Conservation (phyloP, 2,113 vertebrate genomes). For the Prunella fulvescens region DNA sequence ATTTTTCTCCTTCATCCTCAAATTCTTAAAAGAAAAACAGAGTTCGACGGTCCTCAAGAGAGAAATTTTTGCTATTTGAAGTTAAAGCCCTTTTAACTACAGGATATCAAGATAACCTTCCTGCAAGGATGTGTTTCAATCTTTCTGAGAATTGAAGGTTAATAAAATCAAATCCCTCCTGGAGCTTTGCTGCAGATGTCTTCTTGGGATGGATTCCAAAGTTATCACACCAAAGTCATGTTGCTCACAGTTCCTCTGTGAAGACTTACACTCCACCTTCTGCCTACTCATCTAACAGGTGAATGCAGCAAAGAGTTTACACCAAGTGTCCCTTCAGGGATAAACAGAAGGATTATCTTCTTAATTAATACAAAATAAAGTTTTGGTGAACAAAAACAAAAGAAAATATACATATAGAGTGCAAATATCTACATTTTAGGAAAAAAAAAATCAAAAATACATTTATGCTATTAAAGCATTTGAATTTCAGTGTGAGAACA, state of each 20-base stretch:
- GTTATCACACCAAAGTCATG: not conserved
- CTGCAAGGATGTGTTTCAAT: not conserved
- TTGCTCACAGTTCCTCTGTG: not conserved
- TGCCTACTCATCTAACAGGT: not conserved
- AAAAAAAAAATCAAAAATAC: not conserved
- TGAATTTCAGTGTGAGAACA: not conserved
- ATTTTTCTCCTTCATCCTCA: not conserved
- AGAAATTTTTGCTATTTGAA: not conserved
- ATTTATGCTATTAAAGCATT: not conserved
- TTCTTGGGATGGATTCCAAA: not conserved
- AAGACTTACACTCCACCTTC: not conserved
- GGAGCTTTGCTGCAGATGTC: not conserved
- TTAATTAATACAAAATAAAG: not conserved
- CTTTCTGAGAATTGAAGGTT: not conserved
- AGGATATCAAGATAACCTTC: not conserved
- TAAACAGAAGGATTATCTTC: not conserved
- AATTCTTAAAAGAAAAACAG: not conserved
- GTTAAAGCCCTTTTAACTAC: not conserved
- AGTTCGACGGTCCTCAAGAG: not conserved
- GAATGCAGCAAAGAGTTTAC: not conserved
- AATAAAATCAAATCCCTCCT: not conserved
- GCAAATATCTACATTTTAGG: not conserved
- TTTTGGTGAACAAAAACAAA: not conserved
- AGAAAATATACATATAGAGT: not conserved
- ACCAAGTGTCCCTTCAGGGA: not conserved